Conservation (phyloP, 2,888 invertebrate species). For the Hermaeophaga mercurialis region DNA sequence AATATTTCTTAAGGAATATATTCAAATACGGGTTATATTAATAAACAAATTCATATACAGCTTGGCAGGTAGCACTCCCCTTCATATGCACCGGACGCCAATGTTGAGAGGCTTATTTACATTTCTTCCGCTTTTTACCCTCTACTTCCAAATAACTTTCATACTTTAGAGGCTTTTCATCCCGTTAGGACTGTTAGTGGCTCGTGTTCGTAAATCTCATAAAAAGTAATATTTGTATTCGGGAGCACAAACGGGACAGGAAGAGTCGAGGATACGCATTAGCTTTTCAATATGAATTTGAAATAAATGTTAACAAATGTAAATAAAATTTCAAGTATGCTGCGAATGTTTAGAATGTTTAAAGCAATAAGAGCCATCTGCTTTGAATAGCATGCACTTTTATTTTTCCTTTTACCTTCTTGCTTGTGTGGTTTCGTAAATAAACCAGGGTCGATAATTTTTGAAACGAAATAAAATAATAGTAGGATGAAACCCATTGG, state of each 20-base stretch:
- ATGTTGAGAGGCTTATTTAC: slow-evolving; percentile 1
- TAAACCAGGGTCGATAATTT: too few species aligned
- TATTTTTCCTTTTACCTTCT: too few species aligned
- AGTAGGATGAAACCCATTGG: too few species aligned
- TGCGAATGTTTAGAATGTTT: too few species aligned
- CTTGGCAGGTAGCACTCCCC: too few species aligned
- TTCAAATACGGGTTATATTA: too few species aligned
- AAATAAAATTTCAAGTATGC: not conserved
- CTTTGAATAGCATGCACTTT: too few species aligned
- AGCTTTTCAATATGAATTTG: not conserved
- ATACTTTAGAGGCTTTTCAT: slow-evolving; percentile 2
- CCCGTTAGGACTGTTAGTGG: slow-evolving; percentile 4
- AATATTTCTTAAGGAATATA: too few species aligned
- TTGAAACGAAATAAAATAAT: too few species aligned
- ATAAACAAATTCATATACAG: too few species aligned
- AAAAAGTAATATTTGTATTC: slow-evolving; percentile 10
- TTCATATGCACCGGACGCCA: too few species aligned
- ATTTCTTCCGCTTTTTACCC: slow-evolving; percentile 7
- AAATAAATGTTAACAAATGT: slow-evolving; percentile 5
- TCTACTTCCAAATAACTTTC: not conserved
- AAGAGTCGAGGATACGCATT: not conserved
- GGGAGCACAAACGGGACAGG: not conserved
- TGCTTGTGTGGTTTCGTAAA: too few species aligned
- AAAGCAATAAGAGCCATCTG: not conserved
- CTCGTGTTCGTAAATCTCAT: slow-evolving; percentile 10